Evolutionary conservation across 1,140 invertebrate species (phyloP).

Genomic region (Sinonovacula constricta): DNA sequence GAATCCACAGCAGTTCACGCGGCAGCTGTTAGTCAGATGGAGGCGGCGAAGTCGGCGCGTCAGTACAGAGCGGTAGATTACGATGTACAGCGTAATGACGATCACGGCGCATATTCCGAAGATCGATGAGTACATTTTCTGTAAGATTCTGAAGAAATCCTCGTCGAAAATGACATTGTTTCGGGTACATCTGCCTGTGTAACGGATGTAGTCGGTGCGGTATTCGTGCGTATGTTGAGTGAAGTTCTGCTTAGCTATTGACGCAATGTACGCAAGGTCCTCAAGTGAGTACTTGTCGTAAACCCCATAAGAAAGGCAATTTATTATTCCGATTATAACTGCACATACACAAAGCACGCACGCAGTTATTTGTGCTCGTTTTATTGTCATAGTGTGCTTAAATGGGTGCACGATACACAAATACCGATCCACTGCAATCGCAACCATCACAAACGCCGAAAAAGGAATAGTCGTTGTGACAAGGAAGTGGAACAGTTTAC

Average conservation of each 20-base stretch:
- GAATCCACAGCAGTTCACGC: conserved; percentile 60
- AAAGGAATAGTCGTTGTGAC: conserved; percentile 65
- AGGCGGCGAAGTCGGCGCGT: conserved; percentile 57
- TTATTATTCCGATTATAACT: conserved; percentile 62
- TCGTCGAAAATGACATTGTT: conserved; percentile 54
- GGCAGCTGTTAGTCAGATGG: conserved; percentile 41
- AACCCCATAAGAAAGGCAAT: conserved; percentile 57
- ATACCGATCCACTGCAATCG: conserved; percentile 74
- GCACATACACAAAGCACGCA: conserved; percentile 60
- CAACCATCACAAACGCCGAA: conserved; percentile 70
- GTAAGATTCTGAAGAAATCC: conserved; percentile 57
- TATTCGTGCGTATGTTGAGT: neutral
- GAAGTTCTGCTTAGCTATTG: neutral
- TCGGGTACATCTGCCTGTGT: conserved; percentile 46
- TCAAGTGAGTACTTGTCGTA: neutral
- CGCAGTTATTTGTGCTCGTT: conserved; percentile 68
- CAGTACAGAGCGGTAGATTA: conserved; percentile 70
- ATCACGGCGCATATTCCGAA: conserved; percentile 67
- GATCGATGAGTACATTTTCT: conserved; percentile 66
- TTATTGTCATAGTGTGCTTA: conserved; percentile 68
- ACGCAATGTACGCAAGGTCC: too few relatives aligned
- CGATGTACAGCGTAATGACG: conserved; percentile 68
- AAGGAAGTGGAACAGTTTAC: conserved; percentile 66
- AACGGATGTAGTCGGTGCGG: conserved; percentile 3
- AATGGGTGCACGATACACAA: conserved; percentile 75